These are phyloP conservation scores for Characodon lateralis DNA, from an alignment of 2,797 vertebrate genomes.

Conservation along the genomic window DNA sequence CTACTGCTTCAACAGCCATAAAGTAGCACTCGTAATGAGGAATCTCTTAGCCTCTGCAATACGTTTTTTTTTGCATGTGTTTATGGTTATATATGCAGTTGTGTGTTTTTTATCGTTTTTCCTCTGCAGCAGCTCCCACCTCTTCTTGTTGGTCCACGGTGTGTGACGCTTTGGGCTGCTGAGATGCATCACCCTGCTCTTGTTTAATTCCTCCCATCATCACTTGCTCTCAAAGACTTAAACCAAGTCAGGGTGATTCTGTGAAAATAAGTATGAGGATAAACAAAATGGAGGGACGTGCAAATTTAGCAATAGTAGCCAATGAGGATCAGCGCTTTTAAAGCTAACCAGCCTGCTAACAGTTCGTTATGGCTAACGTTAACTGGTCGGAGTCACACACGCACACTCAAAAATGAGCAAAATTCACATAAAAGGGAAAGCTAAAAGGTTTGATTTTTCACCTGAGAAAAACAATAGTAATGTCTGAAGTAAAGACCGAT, in stretches of 20 bases:
- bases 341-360: conserved; percentile 64
- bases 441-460: neutral
- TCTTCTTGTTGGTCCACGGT: conserved; percentile 82
- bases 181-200: conserved; percentile 86
- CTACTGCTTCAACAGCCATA: neutral
- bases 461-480: neutral
- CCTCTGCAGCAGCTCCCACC: conserved; percentile 71
- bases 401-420: conserved; percentile 25
- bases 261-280: neutral
- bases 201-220: conserved; percentile 92
- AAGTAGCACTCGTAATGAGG: neutral
- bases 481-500: neutral
- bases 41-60: neutral
- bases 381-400: conserved; percentile 27
- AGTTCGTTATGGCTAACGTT: conserved; percentile 46
- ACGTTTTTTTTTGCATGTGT: neutral
- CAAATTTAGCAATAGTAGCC: neutral
- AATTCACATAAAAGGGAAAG: conserved; percentile 19
- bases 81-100: neutral
- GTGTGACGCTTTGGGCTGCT: conserved; percentile 70
- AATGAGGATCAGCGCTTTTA: neutral
- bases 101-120: neutral
- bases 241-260: neutral
- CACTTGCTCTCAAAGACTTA: neutral
- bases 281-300: neutral